phyloP scores from a whole-genome alignment of 2,888 invertebrate genomes.

The Eueremaeus valkanovi region DNA sequence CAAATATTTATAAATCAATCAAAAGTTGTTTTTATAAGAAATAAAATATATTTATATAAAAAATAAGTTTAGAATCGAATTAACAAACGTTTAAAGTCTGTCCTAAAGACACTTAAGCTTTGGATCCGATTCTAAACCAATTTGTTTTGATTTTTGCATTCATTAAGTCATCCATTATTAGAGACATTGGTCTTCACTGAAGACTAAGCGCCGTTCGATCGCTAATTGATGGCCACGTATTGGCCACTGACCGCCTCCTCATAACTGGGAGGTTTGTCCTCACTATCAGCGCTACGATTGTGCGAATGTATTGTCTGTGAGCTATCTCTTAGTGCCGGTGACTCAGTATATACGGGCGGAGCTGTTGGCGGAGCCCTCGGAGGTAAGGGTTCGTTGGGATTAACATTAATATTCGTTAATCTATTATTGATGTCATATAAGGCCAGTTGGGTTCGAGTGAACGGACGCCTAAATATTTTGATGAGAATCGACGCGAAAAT shows the following conservation, averaged over 20 bases:
- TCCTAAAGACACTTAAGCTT: too few relatives aligned
- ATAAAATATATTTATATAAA: too few relatives aligned
- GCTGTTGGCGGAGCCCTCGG: not conserved
- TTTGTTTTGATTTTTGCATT: too few relatives aligned
- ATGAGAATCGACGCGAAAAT: constrained; percentile 1
- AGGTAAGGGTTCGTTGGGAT: not conserved
- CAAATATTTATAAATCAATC: too few relatives aligned
- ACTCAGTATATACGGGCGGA: not conserved
- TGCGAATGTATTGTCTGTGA: not conserved
- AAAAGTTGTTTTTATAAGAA: too few relatives aligned
- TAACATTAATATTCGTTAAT: not conserved
- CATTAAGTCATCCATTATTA: too few relatives aligned
- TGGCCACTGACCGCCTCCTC: constrained; percentile 2
- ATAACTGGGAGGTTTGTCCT: not conserved
- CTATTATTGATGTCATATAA: not conserved
- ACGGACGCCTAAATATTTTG: not conserved
- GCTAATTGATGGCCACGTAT: not conserved
- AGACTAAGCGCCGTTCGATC: too few relatives aligned
- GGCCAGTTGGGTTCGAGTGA: not conserved
- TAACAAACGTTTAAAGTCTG: too few relatives aligned
- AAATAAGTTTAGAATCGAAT: too few relatives aligned
- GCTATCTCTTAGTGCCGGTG: not conserved
- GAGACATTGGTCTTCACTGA: too few relatives aligned
- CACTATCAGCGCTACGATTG: not conserved
- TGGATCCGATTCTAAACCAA: too few relatives aligned